Evolutionary conservation across 2,113 vertebrate species (phyloP).

Genomic region (Nansenia antarctica): DNA sequence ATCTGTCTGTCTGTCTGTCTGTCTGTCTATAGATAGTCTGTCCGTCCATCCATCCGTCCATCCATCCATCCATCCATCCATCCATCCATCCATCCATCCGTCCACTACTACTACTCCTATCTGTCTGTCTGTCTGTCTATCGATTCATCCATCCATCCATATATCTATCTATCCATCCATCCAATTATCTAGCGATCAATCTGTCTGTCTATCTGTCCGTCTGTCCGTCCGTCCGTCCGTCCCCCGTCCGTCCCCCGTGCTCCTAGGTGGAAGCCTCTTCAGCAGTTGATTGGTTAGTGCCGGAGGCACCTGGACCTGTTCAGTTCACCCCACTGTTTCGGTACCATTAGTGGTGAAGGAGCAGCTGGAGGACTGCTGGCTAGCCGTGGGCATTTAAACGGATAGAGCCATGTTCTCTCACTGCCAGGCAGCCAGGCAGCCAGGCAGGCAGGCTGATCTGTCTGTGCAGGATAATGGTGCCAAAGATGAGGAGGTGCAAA

Average conservation of each 20-base stretch:
- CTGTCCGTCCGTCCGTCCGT: too few relatives aligned
- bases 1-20: background rate
- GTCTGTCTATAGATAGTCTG: background rate
- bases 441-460: conserved; percentile 10
- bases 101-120: background rate
- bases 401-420: background rate
- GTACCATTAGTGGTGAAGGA: conserved; percentile 8
- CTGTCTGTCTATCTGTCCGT: background rate
- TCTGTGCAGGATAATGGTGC: conserved; percentile 1
- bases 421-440: conserved; percentile 19
- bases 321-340: background rate
- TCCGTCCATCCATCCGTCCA: too few relatives aligned
- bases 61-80: background rate
- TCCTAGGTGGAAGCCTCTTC: too few relatives aligned
- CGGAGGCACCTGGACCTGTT: background rate
- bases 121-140: conserved; percentile 8
- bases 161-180: background rate
- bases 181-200: conserved; percentile 2
- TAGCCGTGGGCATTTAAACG: conserved; percentile 12
- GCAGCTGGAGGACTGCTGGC: conserved; percentile 26
- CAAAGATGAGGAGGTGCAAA: conserved; percentile 25
- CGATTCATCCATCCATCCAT: background rate
- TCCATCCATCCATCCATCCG: too few relatives aligned
- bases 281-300: background rate
- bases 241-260: too few relatives aligned